Conservation (phyloP, 2,113 vertebrate genomes). For the Elephantulus edwardii region DNA sequence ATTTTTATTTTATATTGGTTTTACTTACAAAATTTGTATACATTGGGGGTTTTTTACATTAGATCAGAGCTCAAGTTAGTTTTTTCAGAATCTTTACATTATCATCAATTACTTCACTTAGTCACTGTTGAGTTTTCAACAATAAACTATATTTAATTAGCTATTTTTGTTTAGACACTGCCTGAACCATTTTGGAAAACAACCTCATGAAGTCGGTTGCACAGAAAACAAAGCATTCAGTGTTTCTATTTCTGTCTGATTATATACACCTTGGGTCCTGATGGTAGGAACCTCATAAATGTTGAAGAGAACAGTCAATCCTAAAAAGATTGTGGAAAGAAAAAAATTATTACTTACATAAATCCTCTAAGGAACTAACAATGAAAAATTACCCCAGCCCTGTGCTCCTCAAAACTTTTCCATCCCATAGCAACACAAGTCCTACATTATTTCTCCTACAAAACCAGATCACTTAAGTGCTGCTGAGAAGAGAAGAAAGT, state of each 20-base stretch:
- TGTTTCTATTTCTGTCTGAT: slow-evolving; percentile 1
- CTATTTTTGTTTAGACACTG: not conserved
- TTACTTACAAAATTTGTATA: too few relatives aligned
- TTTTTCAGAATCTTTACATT: not conserved
- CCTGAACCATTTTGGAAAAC: not conserved
- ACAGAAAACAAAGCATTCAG: not conserved
- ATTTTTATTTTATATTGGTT: too few relatives aligned
- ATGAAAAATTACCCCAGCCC: slow-evolving; percentile 17
- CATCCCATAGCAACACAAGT: not conserved
- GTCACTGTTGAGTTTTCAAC: not conserved
- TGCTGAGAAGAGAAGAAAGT: slow-evolving; percentile 52
- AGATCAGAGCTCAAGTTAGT: not conserved
- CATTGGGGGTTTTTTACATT: too few relatives aligned
- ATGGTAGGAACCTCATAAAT: not conserved
- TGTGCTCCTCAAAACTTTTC: not conserved
- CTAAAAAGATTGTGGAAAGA: slow-evolving; percentile 11
- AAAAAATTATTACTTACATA: not conserved
- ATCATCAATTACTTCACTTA: not conserved
- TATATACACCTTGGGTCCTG: not conserved
- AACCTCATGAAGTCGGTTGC: slow-evolving; percentile 7
- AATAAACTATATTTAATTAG: not conserved
- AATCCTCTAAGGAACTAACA: not conserved
- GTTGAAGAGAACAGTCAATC: not conserved
- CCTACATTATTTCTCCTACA: not conserved
- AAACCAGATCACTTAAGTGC: slow-evolving; percentile 18